phyloP scores from a whole-genome alignment of 2,888 invertebrate species.

The Scaeva pyrastri region DNA sequence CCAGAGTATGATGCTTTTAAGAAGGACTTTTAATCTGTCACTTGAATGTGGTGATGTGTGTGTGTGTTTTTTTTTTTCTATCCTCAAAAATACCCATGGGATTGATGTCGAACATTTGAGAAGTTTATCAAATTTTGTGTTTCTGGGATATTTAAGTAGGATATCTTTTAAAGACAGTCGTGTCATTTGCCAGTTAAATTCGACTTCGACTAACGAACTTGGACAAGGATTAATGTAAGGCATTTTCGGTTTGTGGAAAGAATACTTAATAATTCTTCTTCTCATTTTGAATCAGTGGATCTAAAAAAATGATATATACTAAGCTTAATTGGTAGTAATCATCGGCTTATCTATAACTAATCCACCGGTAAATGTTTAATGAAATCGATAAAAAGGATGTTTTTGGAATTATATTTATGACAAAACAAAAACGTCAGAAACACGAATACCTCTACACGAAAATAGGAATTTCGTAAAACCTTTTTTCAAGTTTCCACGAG shows the following conservation, averaged over 20 bases:
- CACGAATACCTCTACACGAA: too few species aligned
- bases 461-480: too few species aligned
- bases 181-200: too few species aligned
- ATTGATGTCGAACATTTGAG: slow-evolving; percentile 19
- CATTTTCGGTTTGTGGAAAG: too few species aligned
- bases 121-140: slow-evolving; percentile 21
- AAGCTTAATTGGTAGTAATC: neutral
- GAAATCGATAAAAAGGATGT: too few species aligned
- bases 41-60: slow-evolving; percentile 2
- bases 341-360: neutral
- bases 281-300: neutral
- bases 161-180: neutral
- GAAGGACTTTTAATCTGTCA: slow-evolving; percentile 50
- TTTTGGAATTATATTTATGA: too few species aligned
- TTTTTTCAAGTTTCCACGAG: too few species aligned
- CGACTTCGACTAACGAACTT: neutral
- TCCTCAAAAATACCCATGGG: neutral
- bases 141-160: neutral
- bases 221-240: neutral
- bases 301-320: neutral
- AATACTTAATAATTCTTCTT: too few species aligned
- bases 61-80: neutral
- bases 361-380: neutral
- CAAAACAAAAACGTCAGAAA: too few species aligned
- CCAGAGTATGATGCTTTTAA: slow-evolving; percentile 35